Percentiles rank a stretch among this genome's conserved stretches.
Evolutionary conservation across 2,113 vertebrate genomes (phyloP).

Genomic region (Prochilodus magdalenae): DNA sequence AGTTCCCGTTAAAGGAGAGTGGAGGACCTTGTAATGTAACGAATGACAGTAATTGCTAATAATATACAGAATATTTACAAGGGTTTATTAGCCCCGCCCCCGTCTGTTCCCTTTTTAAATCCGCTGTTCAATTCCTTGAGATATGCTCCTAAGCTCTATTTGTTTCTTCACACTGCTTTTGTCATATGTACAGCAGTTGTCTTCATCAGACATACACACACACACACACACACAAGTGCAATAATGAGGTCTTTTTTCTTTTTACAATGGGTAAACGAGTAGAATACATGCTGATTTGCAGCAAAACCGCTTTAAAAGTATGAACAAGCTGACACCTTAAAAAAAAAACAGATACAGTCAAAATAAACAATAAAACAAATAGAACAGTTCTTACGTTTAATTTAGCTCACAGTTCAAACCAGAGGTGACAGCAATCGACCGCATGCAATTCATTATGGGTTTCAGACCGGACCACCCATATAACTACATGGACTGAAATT

Average conservation of each 20-base stretch:
- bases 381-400: conserved; percentile 63
- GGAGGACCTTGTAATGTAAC: conserved; percentile 73
- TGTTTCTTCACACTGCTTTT: conserved; percentile 60
- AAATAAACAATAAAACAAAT: conserved; percentile 10
- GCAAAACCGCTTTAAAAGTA: conserved; percentile 72
- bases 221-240: conserved; percentile 75
- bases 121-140: conserved; percentile 48
- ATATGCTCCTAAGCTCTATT: conserved; percentile 49
- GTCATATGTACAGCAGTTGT: conserved; percentile 74
- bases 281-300: conserved; percentile 79
- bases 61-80: conserved; percentile 86
- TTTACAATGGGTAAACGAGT: conserved; percentile 73
- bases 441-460: conserved; percentile 79
- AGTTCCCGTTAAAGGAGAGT: conserved; percentile 71
- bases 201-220: conserved; percentile 62
- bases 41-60: conserved; percentile 75
- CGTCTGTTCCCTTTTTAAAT: conserved; percentile 54
- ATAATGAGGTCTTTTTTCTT: conserved; percentile 64
- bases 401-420: conserved; percentile 73
- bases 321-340: conserved; percentile 70
- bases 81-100: conserved; percentile 60
- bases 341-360: conserved; percentile 19
- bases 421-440: conserved; percentile 81
- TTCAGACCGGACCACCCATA: conserved; percentile 62
- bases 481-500: conserved; percentile 71